Conservation (phyloP, 2,113 vertebrate genomes). For the Cinclus mexicanus region DNA sequence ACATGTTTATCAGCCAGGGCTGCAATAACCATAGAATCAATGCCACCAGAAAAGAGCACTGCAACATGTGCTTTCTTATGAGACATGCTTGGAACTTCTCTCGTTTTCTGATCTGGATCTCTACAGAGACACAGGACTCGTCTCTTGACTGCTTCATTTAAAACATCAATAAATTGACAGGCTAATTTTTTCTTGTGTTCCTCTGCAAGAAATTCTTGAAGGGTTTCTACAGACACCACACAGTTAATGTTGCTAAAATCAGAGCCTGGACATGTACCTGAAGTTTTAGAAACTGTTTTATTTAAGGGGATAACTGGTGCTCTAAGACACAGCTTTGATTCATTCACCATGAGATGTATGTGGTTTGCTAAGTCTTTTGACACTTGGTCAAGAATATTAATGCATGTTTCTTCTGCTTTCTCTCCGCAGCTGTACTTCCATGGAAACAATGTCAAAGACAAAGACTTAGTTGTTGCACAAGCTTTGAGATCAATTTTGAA, state of each 20-base stretch:
- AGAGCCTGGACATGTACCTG: background rate
- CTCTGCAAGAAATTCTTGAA: constrained; percentile 74
- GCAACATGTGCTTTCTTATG: constrained; percentile 74
- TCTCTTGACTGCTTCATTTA: constrained; percentile 80
- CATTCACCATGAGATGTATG: constrained; percentile 64
- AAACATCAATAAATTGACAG: constrained; percentile 75
- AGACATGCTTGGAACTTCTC: background rate
- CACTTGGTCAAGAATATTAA: background rate
- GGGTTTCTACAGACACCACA: constrained; percentile 45
- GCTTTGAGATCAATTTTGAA: constrained; percentile 85
- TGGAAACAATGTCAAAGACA: constrained; percentile 80
- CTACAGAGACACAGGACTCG: constrained; percentile 79
- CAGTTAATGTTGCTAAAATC: background rate
- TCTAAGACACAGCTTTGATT: constrained; percentile 64
- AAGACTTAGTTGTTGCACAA: constrained; percentile 12
- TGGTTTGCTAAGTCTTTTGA: constrained; percentile 67
- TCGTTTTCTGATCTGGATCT: background rate
- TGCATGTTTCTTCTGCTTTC: background rate
- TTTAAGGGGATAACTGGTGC: constrained; percentile 83
- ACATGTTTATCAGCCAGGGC: constrained; percentile 85
- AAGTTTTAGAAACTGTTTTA: constrained; percentile 36
- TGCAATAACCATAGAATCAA: constrained; percentile 93
- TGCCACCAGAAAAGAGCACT: constrained; percentile 91
- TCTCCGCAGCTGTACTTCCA: constrained; percentile 72
- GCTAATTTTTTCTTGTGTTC: constrained; percentile 60